These are phyloP conservation scores for Eidolon helvum DNA, from an alignment of 2,113 vertebrate genomes.

Conservation along the genomic window DNA sequence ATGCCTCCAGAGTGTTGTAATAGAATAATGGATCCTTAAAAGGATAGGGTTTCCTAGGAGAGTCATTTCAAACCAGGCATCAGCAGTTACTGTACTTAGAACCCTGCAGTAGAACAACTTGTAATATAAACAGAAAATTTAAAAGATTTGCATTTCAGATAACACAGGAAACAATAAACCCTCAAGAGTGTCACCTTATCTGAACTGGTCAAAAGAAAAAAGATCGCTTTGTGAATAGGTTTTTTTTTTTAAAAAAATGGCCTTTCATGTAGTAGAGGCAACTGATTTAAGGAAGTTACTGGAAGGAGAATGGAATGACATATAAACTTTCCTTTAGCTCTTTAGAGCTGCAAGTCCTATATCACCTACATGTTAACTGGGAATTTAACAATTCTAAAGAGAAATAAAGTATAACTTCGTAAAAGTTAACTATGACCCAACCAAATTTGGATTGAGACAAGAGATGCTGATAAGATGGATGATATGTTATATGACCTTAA, in stretches of 20 bases:
- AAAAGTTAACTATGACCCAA: background rate
- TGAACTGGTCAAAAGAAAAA: background rate
- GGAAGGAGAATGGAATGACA: background rate
- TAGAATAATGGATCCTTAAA: background rate
- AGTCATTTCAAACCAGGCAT: background rate
- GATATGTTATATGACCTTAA: background rate
- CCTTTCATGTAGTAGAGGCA: background rate
- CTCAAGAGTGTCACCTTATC: background rate
- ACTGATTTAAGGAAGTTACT: background rate
- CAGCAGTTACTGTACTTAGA: background rate
- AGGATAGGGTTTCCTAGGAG: background rate
- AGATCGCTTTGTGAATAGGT: background rate
- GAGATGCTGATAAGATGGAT: slow-evolving; percentile 40
- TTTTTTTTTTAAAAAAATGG: background rate
- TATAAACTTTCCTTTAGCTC: background rate
- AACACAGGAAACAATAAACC: background rate
- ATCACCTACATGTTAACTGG: background rate
- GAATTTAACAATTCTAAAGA: background rate
- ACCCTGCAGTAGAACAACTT: background rate
- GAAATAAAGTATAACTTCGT: background rate
- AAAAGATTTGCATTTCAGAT: slow-evolving; percentile 38
- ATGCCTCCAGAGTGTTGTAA: slow-evolving; percentile 36
- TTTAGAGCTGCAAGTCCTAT: background rate
- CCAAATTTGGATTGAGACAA: background rate
- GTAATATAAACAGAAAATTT: background rate